A percentile compares a stretch with the other conserved stretches of the same genome.
phyloP scores from a whole-genome alignment of 2,888 invertebrate species.

The Ptycholaimellus sp. region DNA sequence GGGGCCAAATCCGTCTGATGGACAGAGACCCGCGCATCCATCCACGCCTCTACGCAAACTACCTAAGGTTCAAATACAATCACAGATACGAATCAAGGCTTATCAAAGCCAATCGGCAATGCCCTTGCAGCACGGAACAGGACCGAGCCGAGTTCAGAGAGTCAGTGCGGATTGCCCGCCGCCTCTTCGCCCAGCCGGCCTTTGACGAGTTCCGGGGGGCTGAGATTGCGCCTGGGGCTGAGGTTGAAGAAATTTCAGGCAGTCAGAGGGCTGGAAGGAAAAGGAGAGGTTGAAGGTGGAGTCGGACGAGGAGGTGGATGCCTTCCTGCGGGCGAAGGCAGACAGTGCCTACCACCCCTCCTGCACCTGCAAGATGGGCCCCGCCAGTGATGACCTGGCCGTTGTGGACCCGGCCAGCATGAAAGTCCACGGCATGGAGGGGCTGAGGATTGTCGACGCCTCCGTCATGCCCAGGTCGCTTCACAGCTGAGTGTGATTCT shows the following conservation, averaged over 20 bases:
- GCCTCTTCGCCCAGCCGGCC: conserved; percentile 17
- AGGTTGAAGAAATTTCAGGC: conserved; percentile 17
- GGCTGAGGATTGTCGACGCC: conserved; percentile 9
- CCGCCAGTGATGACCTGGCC: conserved; percentile 27
- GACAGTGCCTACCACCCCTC: conserved; percentile 51
- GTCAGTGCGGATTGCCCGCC: too few species aligned
- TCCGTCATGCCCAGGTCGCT: neutral
- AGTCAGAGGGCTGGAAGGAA: conserved; percentile 25
- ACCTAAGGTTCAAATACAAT: too few species aligned
- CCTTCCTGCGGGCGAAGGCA: conserved; percentile 23
- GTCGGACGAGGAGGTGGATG: conserved; percentile 15
- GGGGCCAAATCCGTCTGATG: conserved; percentile 51
- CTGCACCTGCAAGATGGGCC: conserved; percentile 50
- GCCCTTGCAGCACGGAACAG: conserved; percentile 32
- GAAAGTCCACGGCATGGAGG: conserved; percentile 16
- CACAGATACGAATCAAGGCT: too few species aligned
- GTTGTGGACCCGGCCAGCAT: conserved; percentile 42
- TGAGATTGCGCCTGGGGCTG: conserved; percentile 20
- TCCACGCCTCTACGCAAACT: conserved; percentile 71
- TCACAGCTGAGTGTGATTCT: neutral
- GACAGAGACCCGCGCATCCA: conserved; percentile 49
- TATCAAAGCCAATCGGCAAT: too few species aligned
- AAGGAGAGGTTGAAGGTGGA: conserved; percentile 10
- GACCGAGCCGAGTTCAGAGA: conserved; percentile 35
- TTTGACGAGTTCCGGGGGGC: conserved; percentile 22